Percentiles rank a stretch among this genome's conserved stretches.
Evolutionary conservation across 2,797 vertebrate genomes (phyloP).

Genomic region (Thripadectes ignobilis): DNA sequence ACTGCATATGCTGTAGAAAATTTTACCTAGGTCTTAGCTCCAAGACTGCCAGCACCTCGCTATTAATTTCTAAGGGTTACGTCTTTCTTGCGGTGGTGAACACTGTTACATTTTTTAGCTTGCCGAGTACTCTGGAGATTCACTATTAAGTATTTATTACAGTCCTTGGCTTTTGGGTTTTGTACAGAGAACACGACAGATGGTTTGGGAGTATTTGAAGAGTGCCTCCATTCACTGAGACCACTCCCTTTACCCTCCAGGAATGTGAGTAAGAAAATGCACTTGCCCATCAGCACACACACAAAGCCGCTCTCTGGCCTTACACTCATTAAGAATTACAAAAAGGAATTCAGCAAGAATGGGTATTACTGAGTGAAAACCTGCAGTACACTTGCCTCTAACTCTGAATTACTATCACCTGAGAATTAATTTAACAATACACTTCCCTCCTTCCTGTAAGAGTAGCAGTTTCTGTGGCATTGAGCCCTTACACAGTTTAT

Average conservation of each 20-base stretch:
- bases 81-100: background rate
- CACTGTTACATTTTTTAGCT: background rate
- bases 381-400: background rate
- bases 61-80: background rate
- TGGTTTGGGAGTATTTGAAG: conserved; percentile 20
- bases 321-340: background rate
- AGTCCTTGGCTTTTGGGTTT: background rate
- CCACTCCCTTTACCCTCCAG: background rate
- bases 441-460: background rate
- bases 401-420: background rate
- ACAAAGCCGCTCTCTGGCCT: background rate
- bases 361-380: background rate
- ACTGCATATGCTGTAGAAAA: accelerated
- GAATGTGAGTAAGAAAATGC: background rate
- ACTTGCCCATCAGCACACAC: background rate
- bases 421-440: background rate
- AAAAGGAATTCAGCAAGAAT: background rate
- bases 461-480: background rate
- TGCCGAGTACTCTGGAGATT: background rate
- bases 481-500: background rate
- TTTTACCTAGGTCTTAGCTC: background rate
- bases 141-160: conserved; percentile 30
- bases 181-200: background rate
- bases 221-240: conserved; percentile 28
- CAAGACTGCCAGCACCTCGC: background rate